Evolutionary conservation across 1,140 invertebrate species (phyloP), one percentile per base, ranked within the genome.

Genomic region (Neuroterus valhalla): DNA sequence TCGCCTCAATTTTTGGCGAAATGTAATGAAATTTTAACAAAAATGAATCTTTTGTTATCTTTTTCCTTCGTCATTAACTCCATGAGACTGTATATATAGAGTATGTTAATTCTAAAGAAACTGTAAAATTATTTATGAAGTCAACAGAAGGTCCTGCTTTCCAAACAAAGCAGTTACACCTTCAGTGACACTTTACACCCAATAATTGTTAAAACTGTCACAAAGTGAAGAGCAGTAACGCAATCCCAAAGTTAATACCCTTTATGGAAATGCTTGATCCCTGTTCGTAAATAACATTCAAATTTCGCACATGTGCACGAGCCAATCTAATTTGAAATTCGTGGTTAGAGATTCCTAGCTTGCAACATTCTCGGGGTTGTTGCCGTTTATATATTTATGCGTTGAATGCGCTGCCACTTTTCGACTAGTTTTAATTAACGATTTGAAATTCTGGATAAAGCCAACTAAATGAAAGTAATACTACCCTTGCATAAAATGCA

Each of bases 261-360:
- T 38, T 62, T 62, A 62, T 62, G 55, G 55, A 26, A 62, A 62
- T 62, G 26, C 21, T 31, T 23, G 26, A 62, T 62, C 55, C 31
- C 55, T 62, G 55, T 62, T 62, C 31, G 55, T 62, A 62, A 62
- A 62, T 62, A 23, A 62, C 55, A 62, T 62, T 62, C 21, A 62
- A 38, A 62, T 62, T 62, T 62, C 21, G 55, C 15, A 62, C 55
- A 62, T 26, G 55, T 38, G 55, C 26, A 26, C 55, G 31, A 62
- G 31, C 55, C 55, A 62, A 62, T 62, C 55, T 62, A 62, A 62
- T 62, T 62, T 62, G 55, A 62, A 62, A 62, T 62, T 62, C 55
- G 23, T 38, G 11, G 55, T 62, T 62, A 62, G 55, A 62, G 55
- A 62, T 62, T 38, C 23, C 26, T 62, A 62, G 26, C 31, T 62